Evolutionary conservation across 2,113 vertebrate genomes (phyloP).

Genomic region (Struthidea cinerea): DNA sequence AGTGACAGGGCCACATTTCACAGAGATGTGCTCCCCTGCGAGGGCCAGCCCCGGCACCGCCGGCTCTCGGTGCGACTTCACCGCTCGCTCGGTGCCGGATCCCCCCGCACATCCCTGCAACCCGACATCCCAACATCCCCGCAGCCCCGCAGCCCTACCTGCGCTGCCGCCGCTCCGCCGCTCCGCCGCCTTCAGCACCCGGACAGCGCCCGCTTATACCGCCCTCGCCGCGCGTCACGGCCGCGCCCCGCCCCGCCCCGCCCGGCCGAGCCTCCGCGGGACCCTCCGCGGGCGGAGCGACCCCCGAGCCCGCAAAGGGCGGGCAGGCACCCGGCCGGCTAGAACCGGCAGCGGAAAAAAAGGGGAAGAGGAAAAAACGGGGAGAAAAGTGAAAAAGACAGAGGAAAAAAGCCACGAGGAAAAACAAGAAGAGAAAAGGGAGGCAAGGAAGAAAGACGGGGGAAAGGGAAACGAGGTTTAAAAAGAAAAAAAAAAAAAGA

Average conservation of each 20-base stretch:
- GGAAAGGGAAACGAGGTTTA: not conserved
- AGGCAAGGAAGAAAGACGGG: not conserved
- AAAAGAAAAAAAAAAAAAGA: fast-evolving
- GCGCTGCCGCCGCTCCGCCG: constrained; percentile 48
- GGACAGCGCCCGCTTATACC: constrained; percentile 83
- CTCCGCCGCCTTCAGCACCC: constrained; percentile 71
- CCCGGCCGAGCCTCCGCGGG: not conserved
- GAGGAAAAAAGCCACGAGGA: fast-evolving
- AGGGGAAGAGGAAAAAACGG: fast-evolving
- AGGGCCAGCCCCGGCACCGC: not conserved
- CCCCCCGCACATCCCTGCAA: not conserved
- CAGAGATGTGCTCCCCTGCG: fast-evolving
- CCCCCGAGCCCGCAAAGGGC: not conserved
- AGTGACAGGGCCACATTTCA: fast-evolving
- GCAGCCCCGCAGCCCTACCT: not conserved
- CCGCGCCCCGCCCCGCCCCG: constrained; percentile 1
- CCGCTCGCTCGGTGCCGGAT: not conserved
- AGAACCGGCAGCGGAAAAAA: fast-evolving
- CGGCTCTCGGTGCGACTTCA: not conserved
- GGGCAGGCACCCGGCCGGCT: fast-evolving
- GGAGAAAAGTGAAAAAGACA: fast-evolving
- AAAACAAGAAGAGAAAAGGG: not conserved
- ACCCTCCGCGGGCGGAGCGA: not conserved
- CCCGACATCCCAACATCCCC: too few species aligned
- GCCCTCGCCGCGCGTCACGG: constrained; percentile 16